These are phyloP conservation scores for Cochlearius cochlearius DNA, from an alignment of 2,113 vertebrate species.

Conservation along the genomic window DNA sequence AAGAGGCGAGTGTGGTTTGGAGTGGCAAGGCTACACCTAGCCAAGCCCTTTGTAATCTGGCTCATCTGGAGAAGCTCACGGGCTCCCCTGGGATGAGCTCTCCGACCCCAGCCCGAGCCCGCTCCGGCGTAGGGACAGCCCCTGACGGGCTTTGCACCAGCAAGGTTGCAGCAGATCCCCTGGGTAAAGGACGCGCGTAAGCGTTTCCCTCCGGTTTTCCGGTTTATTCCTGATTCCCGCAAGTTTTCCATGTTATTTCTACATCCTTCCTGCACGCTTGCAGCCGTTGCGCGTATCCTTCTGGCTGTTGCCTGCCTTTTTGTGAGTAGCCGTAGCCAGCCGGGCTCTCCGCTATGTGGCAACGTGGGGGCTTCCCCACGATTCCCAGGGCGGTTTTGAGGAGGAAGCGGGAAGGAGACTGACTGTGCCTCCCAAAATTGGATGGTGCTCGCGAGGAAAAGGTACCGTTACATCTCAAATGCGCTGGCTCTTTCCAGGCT, in stretches of 20 bases:
- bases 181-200: not conserved
- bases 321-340: not conserved
- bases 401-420: not conserved
- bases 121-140: no score
- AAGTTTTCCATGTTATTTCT: not conserved
- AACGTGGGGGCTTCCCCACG: no score
- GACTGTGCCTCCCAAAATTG: not conserved
- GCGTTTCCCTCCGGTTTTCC: not conserved
- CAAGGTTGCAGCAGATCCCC: not conserved
- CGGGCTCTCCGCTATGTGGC: rapidly evolving
- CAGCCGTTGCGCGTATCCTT: not conserved
- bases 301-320: no score
- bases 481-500: not conserved
- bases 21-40: no score
- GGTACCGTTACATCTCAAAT: rapidly evolving
- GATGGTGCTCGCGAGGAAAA: not conserved
- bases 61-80: not conserved
- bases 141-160: not conserved
- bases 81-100: not conserved
- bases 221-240: not conserved
- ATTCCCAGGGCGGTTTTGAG: not conserved
- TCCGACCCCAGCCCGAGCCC: not conserved
- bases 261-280: not conserved
- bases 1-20: no score
- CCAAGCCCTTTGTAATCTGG: no score